Base-by-base conservation (phyloP, 2,888 invertebrate genomes). In the Cephus pulcher region DNA sequence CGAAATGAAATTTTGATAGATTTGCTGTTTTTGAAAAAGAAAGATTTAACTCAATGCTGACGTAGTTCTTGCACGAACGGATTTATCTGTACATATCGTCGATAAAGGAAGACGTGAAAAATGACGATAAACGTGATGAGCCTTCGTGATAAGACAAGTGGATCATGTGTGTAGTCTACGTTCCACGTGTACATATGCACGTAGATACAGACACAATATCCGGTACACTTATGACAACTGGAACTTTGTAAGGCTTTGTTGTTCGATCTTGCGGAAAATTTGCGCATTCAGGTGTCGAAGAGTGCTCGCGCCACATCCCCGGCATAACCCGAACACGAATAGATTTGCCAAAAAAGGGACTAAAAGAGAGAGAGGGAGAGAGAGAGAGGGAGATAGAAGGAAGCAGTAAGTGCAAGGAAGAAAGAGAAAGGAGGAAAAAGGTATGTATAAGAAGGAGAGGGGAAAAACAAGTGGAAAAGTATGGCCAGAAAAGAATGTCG, bases 301-400 rank as follows among this genome's bases (percentile, higher is more conserved):
- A 74, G 34, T 34, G 35, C 34, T 23, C 1, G 70, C 70, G 70
- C 70, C 70, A 32, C 12, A 30, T 15, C n/a, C n/a, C 6, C 70
- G 70, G 70, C 70, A 4, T 33, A 33, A 15, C 11, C 12, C 30
- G 70, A 33, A n/a, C 70, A 33, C 70, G 70, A 70, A 70, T 70
- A 33, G 70, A 70, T 70, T 33, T 33, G 70, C 70, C 12, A 33
- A 70, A 70, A 70, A 70, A n/a, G 70, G 70, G n/a, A 15, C 33
- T 30, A n/a, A 35, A 40, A 75, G 30, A 68, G 80, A 78, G 75
- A 69, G 76, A 37, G 76, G 73, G 30, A 68, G 80, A 78, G 77
- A 80, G 84, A 76, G 76, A 78, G 79, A 35, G 79, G 37, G 73
- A 74, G 75, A 84, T 81, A 82, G 82, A 80, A 76, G 76, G 68